Percentiles rank a stretch among this genome's conserved stretches.
These are phyloP conservation scores for Marcusenius ussheri DNA, from an alignment of 2,113 vertebrate genomes.

Conservation along the genomic window DNA sequence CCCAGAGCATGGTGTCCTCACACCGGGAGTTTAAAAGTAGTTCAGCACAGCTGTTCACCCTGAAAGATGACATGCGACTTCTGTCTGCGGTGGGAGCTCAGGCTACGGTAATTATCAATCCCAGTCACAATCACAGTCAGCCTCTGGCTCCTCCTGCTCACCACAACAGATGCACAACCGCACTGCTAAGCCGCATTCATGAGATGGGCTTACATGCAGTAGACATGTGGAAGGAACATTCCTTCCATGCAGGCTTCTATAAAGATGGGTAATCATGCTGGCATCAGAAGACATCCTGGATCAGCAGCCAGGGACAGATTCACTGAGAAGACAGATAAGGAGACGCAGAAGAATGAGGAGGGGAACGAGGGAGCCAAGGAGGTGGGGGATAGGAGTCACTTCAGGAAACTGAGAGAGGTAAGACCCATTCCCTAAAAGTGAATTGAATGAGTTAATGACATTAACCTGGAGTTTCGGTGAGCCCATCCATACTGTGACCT, in stretches of 20 bases:
- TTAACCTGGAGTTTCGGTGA: background rate
- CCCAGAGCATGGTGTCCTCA: background rate
- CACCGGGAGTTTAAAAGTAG: background rate
- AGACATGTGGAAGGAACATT: background rate
- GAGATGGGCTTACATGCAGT: background rate
- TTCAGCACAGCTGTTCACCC: background rate
- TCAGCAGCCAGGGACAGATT: background rate
- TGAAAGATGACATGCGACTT: background rate
- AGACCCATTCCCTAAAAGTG: background rate
- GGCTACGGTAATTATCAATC: background rate
- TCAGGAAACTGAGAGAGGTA: background rate
- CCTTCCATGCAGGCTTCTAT: background rate
- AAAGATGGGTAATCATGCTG: background rate
- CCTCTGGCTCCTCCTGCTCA: background rate
- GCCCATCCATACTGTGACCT: background rate
- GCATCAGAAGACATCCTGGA: background rate
- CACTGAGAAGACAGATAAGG: background rate
- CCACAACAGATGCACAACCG: background rate
- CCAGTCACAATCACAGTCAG: background rate
- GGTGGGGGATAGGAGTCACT: background rate
- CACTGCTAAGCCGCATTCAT: background rate
- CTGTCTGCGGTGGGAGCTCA: background rate
- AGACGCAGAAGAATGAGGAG: background rate
- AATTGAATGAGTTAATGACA: background rate
- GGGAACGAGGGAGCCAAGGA: background rate